Evolutionary conservation across 2,113 vertebrate species (phyloP).

Genomic region (Entosphenus tridentatus): DNA sequence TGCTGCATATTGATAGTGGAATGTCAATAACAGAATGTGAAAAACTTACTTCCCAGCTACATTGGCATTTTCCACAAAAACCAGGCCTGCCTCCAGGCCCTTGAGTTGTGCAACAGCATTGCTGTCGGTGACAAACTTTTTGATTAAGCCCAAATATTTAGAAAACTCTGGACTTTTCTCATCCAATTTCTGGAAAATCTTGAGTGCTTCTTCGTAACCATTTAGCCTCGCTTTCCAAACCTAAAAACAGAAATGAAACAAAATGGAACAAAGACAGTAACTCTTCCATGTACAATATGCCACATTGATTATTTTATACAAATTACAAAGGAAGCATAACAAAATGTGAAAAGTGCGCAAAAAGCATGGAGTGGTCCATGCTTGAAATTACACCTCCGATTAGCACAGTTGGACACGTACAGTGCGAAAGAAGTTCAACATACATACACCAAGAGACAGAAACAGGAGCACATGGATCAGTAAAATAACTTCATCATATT

Average conservation of each 20-base stretch:
- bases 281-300: not conserved
- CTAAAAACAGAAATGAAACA: slow-evolving; percentile 20
- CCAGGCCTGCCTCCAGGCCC: slow-evolving; percentile 69
- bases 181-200: slow-evolving; percentile 66
- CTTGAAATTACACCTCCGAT: too few species aligned
- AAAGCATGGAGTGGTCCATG: too few species aligned
- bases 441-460: too few species aligned
- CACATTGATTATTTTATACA: not conserved
- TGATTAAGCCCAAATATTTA: slow-evolving; percentile 72
- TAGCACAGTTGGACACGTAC: too few species aligned
- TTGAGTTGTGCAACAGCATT: slow-evolving; percentile 91
- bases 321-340: not conserved
- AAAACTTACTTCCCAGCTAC: slow-evolving; percentile 70
- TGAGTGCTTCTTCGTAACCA: slow-evolving; percentile 82
- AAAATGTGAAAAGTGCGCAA: not conserved
- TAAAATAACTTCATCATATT: too few species aligned
- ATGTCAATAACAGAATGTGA: not conserved
- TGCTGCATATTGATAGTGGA: not conserved
- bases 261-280: too few species aligned
- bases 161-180: slow-evolving; percentile 94
- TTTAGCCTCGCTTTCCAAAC: slow-evolving; percentile 88
- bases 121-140: slow-evolving; percentile 88
- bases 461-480: too few species aligned
- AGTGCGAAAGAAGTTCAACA: too few species aligned
- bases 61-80: slow-evolving; percentile 64